phyloP scores from a whole-genome alignment of 1,140 invertebrate species.

The Danaus plexippus region DNA sequence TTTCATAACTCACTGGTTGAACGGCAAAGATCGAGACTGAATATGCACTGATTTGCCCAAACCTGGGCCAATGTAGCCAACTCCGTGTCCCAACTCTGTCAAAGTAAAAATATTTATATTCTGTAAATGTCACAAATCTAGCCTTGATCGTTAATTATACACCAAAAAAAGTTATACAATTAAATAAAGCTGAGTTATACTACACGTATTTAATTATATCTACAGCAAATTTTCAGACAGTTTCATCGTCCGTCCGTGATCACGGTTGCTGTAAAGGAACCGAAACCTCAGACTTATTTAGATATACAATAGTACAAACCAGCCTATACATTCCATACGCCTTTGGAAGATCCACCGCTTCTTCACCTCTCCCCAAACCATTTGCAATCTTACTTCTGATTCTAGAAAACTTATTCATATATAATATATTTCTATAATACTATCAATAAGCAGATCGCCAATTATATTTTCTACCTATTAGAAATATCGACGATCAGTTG shows the following conservation, averaged over 20 bases:
- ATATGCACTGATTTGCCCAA: conserved; percentile 35
- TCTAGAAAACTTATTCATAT: conserved; percentile 19
- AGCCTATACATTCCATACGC: conserved; percentile 36
- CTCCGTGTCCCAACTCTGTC: conserved; percentile 36
- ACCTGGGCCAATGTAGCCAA: conserved; percentile 46
- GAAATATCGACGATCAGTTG: conserved; percentile 24
- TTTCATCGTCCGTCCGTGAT: too few species aligned
- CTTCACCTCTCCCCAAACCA: conserved; percentile 27
- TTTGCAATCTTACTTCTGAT: conserved; percentile 29
- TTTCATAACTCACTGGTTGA: conserved; percentile 29
- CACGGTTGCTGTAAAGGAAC: too few species aligned
- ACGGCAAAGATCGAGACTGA: conserved; percentile 34
- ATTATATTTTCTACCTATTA: conserved; percentile 26
- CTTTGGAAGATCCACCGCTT: conserved; percentile 21
- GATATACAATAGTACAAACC: conserved; percentile 22
- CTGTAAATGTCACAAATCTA: background rate
- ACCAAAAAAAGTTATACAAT: too few species aligned
- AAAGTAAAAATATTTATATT: conserved; percentile 7
- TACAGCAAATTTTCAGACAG: too few species aligned
- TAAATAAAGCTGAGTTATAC: too few species aligned
- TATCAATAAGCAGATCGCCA: background rate
- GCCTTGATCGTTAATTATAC: too few species aligned
- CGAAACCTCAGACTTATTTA: too few species aligned
- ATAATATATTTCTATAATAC: too few species aligned
- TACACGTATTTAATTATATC: too few species aligned